Conservation (phyloP, 2,888 invertebrate genomes). For the Xylota sylvarum region DNA sequence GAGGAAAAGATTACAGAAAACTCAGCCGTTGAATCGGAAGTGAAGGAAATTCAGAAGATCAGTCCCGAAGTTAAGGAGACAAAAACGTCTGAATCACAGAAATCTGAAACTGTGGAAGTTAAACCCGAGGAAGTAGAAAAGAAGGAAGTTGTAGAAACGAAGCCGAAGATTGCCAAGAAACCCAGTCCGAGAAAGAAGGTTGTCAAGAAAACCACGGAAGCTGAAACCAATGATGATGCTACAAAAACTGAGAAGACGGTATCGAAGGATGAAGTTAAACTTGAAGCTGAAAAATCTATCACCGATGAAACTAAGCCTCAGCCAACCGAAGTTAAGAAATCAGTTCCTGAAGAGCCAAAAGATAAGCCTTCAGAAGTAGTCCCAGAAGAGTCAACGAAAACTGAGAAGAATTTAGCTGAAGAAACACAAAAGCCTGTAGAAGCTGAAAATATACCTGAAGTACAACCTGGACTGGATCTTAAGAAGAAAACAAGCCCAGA, state of each 20-base stretch:
- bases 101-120: constrained; percentile 25
- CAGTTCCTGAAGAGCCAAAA: constrained; percentile 59
- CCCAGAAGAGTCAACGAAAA: neutral
- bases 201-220: constrained; percentile 42
- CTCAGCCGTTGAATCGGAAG: neutral
- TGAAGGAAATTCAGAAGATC: neutral
- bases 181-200: constrained; percentile 43
- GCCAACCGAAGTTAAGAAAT: neutral
- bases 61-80: neutral
- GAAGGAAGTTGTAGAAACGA: constrained; percentile 41
- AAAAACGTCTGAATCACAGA: constrained; percentile 21
- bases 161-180: constrained; percentile 37
- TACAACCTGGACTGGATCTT: too few species aligned
- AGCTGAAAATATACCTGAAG: neutral
- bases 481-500: neutral
- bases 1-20: neutral
- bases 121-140: constrained; percentile 78
- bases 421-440: constrained; percentile 9
- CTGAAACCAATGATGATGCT: neutral
- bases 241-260: constrained; percentile 61
- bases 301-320: constrained; percentile 77
- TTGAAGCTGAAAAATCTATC: constrained; percentile 55
- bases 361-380: neutral
- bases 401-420: constrained; percentile 41
- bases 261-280: neutral